A percentile compares a stretch with the other conserved stretches of the same genome.
Conservation (phyloP, 2,113 vertebrate species). For the Vulpes vulpes region DNA sequence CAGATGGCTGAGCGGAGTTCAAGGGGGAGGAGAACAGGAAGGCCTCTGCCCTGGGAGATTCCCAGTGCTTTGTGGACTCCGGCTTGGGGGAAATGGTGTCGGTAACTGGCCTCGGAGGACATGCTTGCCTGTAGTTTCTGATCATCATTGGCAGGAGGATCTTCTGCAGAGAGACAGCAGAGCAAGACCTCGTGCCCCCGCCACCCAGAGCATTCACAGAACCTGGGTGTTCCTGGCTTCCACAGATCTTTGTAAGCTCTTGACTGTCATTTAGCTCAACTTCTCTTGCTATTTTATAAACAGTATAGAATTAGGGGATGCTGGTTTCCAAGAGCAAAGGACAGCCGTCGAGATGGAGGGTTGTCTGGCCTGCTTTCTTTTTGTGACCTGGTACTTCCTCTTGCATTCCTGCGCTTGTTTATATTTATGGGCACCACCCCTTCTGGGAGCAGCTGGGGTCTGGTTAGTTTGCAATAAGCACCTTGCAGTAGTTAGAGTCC, state of each 20-base stretch:
- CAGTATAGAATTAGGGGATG: neutral
- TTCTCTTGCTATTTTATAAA: neutral
- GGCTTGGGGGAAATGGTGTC: neutral
- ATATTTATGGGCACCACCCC: neutral
- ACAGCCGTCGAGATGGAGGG: neutral
- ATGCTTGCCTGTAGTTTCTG: neutral
- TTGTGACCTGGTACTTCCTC: neutral
- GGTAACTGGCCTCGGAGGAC: neutral
- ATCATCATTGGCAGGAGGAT: neutral
- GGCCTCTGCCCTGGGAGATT: neutral
- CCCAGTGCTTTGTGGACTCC: neutral
- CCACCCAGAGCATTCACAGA: rapidly evolving
- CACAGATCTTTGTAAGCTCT: neutral
- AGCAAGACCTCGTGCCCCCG: neutral
- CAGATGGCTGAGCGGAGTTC: rapidly evolving
- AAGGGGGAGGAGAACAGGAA: neutral
- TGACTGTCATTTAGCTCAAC: neutral
- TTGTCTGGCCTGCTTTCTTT: neutral
- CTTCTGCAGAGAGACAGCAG: neutral
- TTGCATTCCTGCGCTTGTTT: neutral
- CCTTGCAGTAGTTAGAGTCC: neutral
- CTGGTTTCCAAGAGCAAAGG: constrained; percentile 16
- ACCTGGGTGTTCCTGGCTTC: neutral
- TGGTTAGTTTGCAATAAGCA: constrained; percentile 32
- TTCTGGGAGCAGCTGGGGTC: neutral